Base-by-base conservation (phyloP, 2,113 vertebrate genomes). In the Oxyura jamaicensis region DNA sequence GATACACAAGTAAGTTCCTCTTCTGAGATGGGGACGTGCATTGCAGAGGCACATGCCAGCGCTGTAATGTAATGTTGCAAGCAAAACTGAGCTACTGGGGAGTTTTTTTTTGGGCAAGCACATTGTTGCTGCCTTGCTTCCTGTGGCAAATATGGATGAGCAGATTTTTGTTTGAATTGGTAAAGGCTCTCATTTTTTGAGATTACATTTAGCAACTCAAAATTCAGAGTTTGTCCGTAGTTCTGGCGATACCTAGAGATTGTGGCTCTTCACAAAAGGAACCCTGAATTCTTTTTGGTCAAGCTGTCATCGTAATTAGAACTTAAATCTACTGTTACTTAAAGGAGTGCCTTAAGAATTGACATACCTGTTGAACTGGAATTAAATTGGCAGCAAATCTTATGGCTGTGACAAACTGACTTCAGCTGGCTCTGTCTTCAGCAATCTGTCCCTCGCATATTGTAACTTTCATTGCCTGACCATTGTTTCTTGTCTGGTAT, bases 401-500 rank as follows among this genome's bases (percentile, higher is more conserved):
- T 14, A 41, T 58, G 83, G 73, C 46, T 86, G 62, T 76, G 88
- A 82, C 83, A 88, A 50, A 86, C 42, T 52, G 85, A 44, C 85
- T 91, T 78, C 44, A 53, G 83, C 93, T 96, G 95, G 86, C 96
- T 86, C 88, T 59, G 58, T 66, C 90, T 92, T 95, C 93, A 82
- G 90, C 92, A 93, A 31, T 72, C 88, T 82, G 53, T 56, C 73
- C 92, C 92, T 86, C 31, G 11, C 25, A 2, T 36, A 36, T 18
- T 74, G 48, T 41, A 82, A 93, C 80, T 88, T 88, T 76, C 69
- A 48, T 88, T 88, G 73, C 92, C 93, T 91, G 41, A 41, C 90
- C 74, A 96, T 97, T 96, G 95, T 95, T 94, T 88, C 65, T 78
- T 50, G 77, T 11, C 55, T 86, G 90, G 83, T 96, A 96, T 81